These are phyloP conservation scores for Hemicrepidius hirtus DNA, from an alignment of 2,888 invertebrate genomes.

Conservation along the genomic window DNA sequence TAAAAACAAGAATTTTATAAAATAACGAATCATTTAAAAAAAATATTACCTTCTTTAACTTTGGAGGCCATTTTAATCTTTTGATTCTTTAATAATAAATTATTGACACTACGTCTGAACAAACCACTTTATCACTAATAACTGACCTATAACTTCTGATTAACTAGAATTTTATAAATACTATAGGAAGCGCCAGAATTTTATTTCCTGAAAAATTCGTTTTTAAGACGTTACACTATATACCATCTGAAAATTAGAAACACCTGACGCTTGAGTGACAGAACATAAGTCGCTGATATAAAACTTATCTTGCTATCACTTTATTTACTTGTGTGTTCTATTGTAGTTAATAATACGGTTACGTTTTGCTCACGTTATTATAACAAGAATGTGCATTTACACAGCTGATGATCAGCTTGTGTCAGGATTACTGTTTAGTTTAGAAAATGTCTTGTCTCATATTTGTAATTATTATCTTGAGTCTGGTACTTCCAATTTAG, in stretches of 20 bases:
- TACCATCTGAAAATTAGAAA: not conserved
- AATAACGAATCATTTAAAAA: not conserved
- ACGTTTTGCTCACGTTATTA: not conserved
- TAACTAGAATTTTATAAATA: not conserved
- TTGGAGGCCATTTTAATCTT: slow-evolving; percentile 3
- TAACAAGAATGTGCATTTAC: slow-evolving; percentile 7
- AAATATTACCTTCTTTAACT: not conserved
- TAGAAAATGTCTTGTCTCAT: not conserved
- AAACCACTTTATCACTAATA: not conserved
- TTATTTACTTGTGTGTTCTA: slow-evolving; percentile 13
- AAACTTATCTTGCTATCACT: slow-evolving; percentile 19
- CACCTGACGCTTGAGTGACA: not conserved
- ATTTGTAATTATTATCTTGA: slow-evolving; percentile 2
- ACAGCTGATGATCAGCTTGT: not conserved
- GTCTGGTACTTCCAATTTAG: not conserved
- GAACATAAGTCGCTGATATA: not conserved
- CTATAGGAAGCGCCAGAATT: not conserved
- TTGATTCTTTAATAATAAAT: too few species aligned
- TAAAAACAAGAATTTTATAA: too few species aligned
- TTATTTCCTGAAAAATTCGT: not conserved
- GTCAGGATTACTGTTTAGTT: not conserved
- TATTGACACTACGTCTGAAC: not conserved
- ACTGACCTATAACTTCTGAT: not conserved
- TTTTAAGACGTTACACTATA: too few species aligned
- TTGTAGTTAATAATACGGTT: not conserved